These are phyloP conservation scores for Lepas anatifera DNA, from an alignment of 2,888 invertebrate genomes.

Conservation along the genomic window DNA sequence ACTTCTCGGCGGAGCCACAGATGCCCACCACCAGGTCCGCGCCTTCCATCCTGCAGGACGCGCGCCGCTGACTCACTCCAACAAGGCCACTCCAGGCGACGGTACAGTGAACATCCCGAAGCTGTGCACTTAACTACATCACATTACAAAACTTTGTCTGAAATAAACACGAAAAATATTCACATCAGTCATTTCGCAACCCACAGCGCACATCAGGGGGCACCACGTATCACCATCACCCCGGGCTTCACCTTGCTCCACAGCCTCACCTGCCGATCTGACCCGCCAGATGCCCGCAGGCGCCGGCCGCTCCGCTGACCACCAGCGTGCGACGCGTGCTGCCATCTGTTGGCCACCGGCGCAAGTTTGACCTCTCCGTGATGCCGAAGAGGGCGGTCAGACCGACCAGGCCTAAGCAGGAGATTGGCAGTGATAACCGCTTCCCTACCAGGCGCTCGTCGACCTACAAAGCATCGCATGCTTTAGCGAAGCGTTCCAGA, in stretches of 20 bases:
- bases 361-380: background rate
- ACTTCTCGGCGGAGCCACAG: conserved; percentile 34
- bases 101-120: no score
- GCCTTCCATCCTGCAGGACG: conserved; percentile 1
- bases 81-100: no score
- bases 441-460: background rate
- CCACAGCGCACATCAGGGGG: no score
- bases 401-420: background rate
- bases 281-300: background rate
- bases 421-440: background rate
- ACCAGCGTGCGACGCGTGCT: background rate
- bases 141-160: no score
- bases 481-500: no score
- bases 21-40: conserved; percentile 32
- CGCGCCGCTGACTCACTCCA: no score
- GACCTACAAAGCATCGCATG: no score
- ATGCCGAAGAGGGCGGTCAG: background rate
- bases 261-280: conserved; percentile 1
- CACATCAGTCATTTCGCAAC: no score
- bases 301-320: background rate
- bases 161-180: no score
- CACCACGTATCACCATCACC: no score
- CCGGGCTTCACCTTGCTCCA: no score
- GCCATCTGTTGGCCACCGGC: background rate
- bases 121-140: no score